Evolutionary conservation across 2,888 invertebrate species (phyloP).

Genomic region (Hemistola chrysoprasaria): DNA sequence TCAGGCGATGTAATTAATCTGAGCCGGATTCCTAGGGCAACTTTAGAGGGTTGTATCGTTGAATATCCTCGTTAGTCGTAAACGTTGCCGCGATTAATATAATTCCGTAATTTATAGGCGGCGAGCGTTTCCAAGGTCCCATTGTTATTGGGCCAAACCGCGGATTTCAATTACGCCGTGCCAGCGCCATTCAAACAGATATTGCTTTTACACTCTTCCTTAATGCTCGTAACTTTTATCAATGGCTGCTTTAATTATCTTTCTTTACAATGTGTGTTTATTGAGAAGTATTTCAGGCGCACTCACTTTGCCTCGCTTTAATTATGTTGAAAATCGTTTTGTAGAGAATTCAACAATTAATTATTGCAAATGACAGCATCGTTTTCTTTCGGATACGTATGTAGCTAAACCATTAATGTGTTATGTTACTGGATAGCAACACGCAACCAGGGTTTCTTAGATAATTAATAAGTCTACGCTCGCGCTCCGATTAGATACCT

Average conservation of each 20-base stretch:
- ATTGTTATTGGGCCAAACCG: constrained; percentile 62
- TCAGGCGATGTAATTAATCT: constrained; percentile 35
- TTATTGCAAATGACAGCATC: not conserved
- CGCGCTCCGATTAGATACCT: too few relatives aligned
- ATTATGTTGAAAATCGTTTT: not conserved
- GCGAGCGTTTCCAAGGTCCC: constrained; percentile 42
- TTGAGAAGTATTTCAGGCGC: constrained; percentile 8
- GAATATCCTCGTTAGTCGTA: constrained; percentile 45
- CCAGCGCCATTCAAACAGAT: constrained; percentile 42
- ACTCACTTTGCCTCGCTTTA: not conserved
- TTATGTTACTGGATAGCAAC: constrained; percentile 3
- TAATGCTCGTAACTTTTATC: constrained; percentile 46
- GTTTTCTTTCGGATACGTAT: too few relatives aligned
- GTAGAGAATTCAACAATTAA: not conserved
- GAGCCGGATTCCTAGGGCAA: constrained; percentile 29
- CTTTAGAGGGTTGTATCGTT: constrained; percentile 34
- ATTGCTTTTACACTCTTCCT: constrained; percentile 44
- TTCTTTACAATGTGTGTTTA: constrained; percentile 34
- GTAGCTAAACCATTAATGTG: too few relatives aligned
- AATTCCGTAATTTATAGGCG: constrained; percentile 74
- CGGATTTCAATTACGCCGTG: constrained; percentile 62
- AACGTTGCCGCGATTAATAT: constrained; percentile 66
- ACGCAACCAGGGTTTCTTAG: too few relatives aligned
- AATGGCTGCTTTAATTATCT: constrained; percentile 47
- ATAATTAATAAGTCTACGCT: too few relatives aligned